Evolutionary conservation across 2,888 invertebrate species (phyloP).

Genomic region (Pherbina coryleti): DNA sequence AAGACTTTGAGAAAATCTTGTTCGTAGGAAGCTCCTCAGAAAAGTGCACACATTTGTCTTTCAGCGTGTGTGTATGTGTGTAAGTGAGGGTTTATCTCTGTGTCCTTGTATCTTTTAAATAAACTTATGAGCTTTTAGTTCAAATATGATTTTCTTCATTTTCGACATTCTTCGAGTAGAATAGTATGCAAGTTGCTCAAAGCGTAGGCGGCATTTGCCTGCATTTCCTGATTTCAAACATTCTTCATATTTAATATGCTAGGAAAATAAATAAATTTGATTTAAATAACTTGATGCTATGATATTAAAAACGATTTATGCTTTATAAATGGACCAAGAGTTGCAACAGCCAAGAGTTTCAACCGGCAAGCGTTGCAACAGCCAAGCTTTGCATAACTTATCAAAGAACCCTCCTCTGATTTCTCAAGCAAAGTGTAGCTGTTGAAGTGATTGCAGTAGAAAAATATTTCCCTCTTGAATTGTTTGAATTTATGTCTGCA

Average conservation of each 20-base stretch:
- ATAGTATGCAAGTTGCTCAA: not conserved
- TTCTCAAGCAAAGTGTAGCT: no score
- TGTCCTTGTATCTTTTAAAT: conserved; percentile 21
- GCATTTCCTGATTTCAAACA: conserved; percentile 1
- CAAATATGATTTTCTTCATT: not conserved
- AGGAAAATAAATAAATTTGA: conserved; percentile 37
- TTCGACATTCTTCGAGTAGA: not conserved
- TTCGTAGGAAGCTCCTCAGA: not conserved
- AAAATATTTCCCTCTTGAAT: no score
- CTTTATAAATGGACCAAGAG: conserved; percentile 33
- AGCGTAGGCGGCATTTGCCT: not conserved
- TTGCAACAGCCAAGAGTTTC: no score
- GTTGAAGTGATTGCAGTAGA: not conserved
- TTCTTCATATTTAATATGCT: conserved; percentile 23
- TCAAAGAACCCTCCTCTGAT: not conserved
- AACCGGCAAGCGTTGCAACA: not conserved
- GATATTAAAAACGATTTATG: conserved; percentile 43
- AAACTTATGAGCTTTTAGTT: conserved; percentile 14
- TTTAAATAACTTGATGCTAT: conserved; percentile 33
- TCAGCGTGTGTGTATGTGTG: conserved; percentile 18
- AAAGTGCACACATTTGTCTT: conserved; percentile 1
- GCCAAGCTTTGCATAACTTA: not conserved
- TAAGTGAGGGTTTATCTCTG: not conserved
- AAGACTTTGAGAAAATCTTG: conserved; percentile 7
- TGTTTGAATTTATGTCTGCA: no score